Conservation (phyloP, 2,888 invertebrate genomes). For the Cerastoderma edule region DNA sequence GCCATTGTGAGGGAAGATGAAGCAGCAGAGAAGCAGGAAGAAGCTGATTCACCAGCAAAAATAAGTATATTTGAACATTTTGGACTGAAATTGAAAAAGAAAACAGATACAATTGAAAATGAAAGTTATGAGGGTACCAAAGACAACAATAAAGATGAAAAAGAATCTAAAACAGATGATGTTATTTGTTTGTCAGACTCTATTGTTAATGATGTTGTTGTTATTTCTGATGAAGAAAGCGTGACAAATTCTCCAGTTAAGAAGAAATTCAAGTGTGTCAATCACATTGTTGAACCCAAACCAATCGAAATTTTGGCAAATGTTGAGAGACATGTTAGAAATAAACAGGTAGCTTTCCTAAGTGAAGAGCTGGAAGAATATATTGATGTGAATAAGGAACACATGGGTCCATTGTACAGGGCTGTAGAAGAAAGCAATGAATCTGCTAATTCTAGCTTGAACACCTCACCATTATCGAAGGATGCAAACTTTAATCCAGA, state of each 20-base stretch:
- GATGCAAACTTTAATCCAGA: constrained; percentile 66
- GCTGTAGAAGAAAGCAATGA: constrained; percentile 6
- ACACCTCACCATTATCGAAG: background rate
- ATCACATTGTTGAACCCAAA: constrained; percentile 65
- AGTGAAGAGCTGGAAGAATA: constrained; percentile 71
- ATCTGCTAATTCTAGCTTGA: background rate
- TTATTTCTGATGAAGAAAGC: constrained; percentile 45
- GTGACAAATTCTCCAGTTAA: constrained; percentile 12
- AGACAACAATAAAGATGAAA: background rate
- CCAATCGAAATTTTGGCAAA: constrained; percentile 65
- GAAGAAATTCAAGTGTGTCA: constrained; percentile 41
- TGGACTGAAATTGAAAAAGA: constrained; percentile 46
- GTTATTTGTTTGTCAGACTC: constrained; percentile 33
- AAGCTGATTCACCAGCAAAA: background rate
- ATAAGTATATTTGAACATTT: constrained; percentile 52
- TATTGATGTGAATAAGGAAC: constrained; percentile 53
- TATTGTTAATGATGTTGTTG: constrained; percentile 28
- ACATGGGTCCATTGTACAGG: constrained; percentile 9
- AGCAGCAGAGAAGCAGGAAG: constrained; percentile 12
- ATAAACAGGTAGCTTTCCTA: constrained; percentile 68
- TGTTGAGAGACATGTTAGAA: constrained; percentile 54
- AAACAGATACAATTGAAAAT: background rate
- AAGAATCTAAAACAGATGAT: constrained; percentile 21
- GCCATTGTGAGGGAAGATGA: constrained; percentile 14
- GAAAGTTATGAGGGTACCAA: background rate